Percentiles rank a stretch among this genome's conserved stretches.
phyloP scores from a whole-genome alignment of 2,888 invertebrate genomes.

The Crepidodera aurea region DNA sequence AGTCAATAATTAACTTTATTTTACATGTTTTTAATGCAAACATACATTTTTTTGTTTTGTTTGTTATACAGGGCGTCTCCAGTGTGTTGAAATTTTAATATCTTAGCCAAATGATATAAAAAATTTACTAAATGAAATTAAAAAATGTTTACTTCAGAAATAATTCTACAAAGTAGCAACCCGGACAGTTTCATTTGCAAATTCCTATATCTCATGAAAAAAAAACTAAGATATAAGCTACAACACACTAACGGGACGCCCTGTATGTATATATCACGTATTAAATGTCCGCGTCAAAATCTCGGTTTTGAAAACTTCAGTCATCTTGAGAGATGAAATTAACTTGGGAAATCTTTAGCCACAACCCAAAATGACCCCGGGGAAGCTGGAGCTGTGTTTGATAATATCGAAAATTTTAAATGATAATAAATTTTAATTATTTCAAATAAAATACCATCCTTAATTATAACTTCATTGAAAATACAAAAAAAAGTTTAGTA shows the following conservation, averaged over 20 bases:
- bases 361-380: neutral
- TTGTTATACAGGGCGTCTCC: neutral
- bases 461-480: too few species aligned
- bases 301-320: neutral
- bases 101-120: constrained; percentile 6
- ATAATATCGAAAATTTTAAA: too few species aligned
- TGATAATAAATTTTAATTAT: too few species aligned
- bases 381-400: neutral
- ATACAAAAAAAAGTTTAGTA: too few species aligned
- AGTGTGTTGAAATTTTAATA: neutral
- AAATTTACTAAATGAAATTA: constrained; percentile 17
- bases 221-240: neutral
- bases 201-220: constrained; percentile 14
- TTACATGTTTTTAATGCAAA: neutral
- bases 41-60: neutral
- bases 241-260: neutral
- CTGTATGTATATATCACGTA: neutral
- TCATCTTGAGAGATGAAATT: neutral
- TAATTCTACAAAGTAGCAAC: constrained; percentile 9
- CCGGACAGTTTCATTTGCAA: constrained; percentile 14
- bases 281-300: neutral
- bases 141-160: constrained; percentile 7
- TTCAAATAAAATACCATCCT: too few species aligned
- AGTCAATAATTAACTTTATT: neutral
- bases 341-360: too few species aligned